These are phyloP conservation scores for Macrophya alboannulata DNA, from an alignment of 2,888 invertebrate species.

Conservation along the genomic window DNA sequence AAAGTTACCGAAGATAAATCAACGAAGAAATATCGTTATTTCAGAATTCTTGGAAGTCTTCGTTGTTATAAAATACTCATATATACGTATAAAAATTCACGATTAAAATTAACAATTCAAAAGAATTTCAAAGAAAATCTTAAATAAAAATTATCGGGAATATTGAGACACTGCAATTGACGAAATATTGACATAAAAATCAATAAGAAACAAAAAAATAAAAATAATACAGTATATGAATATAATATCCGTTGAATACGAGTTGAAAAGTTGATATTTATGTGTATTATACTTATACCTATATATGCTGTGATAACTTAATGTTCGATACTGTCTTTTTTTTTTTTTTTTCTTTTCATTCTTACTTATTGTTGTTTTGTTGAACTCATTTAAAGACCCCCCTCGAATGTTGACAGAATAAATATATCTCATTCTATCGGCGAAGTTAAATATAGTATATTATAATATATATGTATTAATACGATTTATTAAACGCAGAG, in stretches of 20 bases:
- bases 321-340: background rate
- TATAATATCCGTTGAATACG: background rate
- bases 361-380: background rate
- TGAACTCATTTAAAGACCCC: constrained; percentile 34
- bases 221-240: background rate
- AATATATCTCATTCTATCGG: background rate
- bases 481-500: background rate
- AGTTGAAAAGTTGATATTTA: background rate
- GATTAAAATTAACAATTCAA: no score
- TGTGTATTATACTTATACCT: no score
- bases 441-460: background rate
- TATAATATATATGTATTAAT: background rate
- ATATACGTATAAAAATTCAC: no score
- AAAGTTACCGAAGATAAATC: no score
- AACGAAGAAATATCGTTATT: no score
- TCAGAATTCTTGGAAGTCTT: no score
- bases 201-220: background rate
- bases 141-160: no score
- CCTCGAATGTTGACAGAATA: constrained; percentile 10
- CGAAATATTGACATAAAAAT: background rate
- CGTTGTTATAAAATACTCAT: no score
- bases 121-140: no score
- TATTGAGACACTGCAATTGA: no score
- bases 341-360: no score
- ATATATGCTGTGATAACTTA: background rate